phyloP scores from a whole-genome alignment of 2,888 invertebrate genomes.

The Hydroisotoma schaefferi region DNA sequence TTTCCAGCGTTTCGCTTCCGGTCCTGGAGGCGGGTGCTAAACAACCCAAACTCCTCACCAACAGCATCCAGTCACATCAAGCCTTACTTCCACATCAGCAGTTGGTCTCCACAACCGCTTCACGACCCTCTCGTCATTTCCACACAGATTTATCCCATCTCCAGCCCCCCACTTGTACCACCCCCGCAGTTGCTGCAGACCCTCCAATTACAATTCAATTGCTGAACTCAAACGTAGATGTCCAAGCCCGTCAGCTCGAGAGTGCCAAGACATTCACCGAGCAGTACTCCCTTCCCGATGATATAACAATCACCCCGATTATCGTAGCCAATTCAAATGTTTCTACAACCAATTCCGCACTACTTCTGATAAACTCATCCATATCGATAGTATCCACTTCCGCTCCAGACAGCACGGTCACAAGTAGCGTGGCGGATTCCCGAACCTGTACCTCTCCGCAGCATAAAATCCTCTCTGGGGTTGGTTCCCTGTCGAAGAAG shows the following conservation, averaged over 20 bases:
- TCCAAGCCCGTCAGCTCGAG: constrained; percentile 37
- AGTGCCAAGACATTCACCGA: constrained; percentile 48
- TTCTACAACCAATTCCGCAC: constrained; percentile 5
- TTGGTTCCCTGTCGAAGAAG: background rate
- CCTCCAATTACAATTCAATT: constrained; percentile 34
- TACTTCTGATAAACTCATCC: constrained; percentile 26
- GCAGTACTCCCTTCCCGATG: constrained; percentile 48
- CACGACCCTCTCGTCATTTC: constrained; percentile 34
- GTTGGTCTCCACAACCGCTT: constrained; percentile 39
- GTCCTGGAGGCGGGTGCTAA: constrained; percentile 53
- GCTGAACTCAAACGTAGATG: constrained; percentile 24
- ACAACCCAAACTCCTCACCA: constrained; percentile 22
- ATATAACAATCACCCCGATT: constrained; percentile 48
- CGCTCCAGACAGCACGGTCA: no score
- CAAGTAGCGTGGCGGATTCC: constrained; percentile 5
- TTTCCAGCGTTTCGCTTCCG: constrained; percentile 58
- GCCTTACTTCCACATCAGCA: constrained; percentile 7
- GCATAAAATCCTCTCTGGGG: background rate
- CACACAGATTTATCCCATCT: constrained; percentile 11
- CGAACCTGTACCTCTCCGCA: constrained; percentile 12
- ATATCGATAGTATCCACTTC: constrained; percentile 27
- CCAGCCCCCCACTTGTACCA: constrained; percentile 33
- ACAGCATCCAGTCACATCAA: constrained; percentile 13
- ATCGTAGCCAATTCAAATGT: constrained; percentile 25
- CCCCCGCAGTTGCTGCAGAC: constrained; percentile 40